Evolutionary conservation across 2,113 vertebrate species (phyloP).

Genomic region (Macrotus californicus): DNA sequence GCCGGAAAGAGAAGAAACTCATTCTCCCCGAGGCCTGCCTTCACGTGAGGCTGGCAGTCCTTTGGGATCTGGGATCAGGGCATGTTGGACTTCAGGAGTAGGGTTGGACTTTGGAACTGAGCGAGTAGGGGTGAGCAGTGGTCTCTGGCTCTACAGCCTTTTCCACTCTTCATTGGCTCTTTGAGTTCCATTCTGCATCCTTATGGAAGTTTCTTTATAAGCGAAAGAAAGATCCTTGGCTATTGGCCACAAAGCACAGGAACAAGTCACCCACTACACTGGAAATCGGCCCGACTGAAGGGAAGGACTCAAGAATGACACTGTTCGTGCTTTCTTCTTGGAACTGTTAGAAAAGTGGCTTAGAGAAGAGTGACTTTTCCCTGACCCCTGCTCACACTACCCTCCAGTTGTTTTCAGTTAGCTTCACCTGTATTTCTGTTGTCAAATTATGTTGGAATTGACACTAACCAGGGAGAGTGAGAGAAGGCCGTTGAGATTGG

Average conservation of each 20-base stretch:
- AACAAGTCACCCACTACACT: background rate
- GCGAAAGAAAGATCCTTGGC: constrained; percentile 20
- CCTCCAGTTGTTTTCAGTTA: background rate
- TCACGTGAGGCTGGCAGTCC: background rate
- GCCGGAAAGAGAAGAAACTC: background rate
- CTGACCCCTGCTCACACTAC: background rate
- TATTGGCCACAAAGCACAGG: background rate
- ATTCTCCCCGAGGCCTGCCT: background rate
- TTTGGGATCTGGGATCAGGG: background rate
- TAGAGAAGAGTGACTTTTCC: background rate
- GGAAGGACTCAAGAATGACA: background rate
- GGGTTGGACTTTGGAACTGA: background rate
- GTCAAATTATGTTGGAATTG: background rate
- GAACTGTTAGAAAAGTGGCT: background rate
- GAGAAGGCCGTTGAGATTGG: background rate
- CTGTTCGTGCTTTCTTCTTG: background rate
- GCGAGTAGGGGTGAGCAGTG: fast-evolving
- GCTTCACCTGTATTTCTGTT: background rate
- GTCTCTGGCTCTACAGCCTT: background rate
- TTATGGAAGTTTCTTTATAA: background rate
- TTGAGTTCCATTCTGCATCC: background rate
- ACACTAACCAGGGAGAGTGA: background rate
- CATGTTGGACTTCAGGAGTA: background rate
- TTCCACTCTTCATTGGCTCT: background rate
- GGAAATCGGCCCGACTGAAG: background rate